Conservation (phyloP, 2,797 vertebrate genomes). For the Anabacerthia variegaticeps region DNA sequence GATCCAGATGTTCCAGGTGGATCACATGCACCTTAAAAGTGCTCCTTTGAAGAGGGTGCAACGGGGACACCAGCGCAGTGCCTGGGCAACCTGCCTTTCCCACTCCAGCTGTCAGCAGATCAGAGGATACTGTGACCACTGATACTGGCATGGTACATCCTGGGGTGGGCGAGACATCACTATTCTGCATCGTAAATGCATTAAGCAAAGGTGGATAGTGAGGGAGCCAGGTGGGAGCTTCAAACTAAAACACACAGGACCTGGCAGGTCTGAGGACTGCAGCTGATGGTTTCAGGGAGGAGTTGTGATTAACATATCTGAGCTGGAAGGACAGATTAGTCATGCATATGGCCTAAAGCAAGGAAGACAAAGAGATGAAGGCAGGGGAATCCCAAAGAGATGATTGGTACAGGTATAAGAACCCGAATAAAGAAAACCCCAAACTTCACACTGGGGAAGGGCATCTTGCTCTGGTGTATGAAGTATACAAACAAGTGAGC, state of each 20-base stretch:
- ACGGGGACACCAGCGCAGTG: neutral
- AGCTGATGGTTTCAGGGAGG: conserved; percentile 38
- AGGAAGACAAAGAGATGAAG: conserved; percentile 37
- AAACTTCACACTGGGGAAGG: neutral
- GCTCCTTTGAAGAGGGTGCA: neutral
- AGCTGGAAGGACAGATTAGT: conserved; percentile 45
- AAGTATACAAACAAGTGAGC: neutral
- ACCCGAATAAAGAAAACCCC: neutral
- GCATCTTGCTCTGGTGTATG: neutral
- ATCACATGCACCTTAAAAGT: neutral
- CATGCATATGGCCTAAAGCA: conserved; percentile 1
- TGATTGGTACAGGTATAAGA: neutral
- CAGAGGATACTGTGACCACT: neutral
- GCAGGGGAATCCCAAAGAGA: conserved; percentile 19
- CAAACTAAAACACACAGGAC: neutral
- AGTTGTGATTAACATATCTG: neutral
- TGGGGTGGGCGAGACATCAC: neutral
- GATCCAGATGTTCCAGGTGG: neutral
- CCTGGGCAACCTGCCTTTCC: neutral
- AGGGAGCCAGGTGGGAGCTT: neutral
- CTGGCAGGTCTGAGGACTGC: neutral
- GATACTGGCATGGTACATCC: neutral
- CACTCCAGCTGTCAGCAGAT: neutral
- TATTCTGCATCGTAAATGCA: neutral
- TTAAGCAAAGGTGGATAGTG: neutral